phyloP scores from a whole-genome alignment of 2,888 invertebrate genomes.

The Digitonthophagus gazella region DNA sequence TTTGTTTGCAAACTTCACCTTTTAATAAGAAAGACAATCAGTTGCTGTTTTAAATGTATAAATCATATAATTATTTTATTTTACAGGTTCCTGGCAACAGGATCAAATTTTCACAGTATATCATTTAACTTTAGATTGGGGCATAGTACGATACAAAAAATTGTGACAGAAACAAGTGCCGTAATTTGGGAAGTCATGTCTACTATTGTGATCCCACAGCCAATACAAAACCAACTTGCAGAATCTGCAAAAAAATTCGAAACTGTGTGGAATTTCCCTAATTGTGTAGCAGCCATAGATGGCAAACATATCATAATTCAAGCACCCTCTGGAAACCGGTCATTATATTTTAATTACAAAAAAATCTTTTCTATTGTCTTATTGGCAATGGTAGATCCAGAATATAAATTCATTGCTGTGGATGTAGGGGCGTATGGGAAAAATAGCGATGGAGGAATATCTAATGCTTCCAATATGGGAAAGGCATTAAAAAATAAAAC shows the following conservation, averaged over 20 bases:
- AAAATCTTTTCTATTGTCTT: slow-evolving; percentile 6
- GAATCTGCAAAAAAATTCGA: neutral
- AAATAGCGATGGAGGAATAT: too few species aligned
- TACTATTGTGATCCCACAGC: slow-evolving; percentile 1
- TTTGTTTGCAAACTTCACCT: slow-evolving; percentile 7
- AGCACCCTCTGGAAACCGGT: neutral
- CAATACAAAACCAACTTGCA: neutral
- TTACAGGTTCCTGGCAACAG: too few species aligned
- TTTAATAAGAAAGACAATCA: neutral
- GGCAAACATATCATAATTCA: neutral
- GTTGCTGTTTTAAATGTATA: neutral
- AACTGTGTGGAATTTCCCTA: slow-evolving; percentile 3
- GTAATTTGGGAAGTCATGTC: slow-evolving; percentile 1
- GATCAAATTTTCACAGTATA: too few species aligned
- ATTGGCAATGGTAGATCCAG: slow-evolving; percentile 4
- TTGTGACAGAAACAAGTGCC: neutral
- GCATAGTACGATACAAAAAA: neutral
- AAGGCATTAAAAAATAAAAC: too few species aligned
- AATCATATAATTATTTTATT: too few species aligned
- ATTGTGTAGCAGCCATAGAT: neutral
- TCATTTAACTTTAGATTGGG: too few species aligned
- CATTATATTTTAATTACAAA: neutral
- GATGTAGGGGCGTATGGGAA: too few species aligned
- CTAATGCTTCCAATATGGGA: too few species aligned
- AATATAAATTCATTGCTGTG: slow-evolving; percentile 4